Evolutionary conservation across 2,797 vertebrate genomes (phyloP), one percentile per base, ranked within the genome.

Genomic region (Galago senegalensis): DNA sequence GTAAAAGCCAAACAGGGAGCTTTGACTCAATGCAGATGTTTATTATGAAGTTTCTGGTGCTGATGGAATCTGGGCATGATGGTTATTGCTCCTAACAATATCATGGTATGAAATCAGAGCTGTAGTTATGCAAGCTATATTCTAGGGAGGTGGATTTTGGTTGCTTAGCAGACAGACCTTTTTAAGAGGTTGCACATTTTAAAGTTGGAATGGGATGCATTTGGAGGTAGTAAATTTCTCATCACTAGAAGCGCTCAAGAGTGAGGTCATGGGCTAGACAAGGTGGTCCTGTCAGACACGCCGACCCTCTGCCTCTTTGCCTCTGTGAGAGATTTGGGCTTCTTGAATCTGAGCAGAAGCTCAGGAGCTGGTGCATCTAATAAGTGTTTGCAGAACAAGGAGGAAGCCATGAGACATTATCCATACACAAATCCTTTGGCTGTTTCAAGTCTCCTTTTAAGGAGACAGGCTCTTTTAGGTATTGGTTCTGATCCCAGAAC

Each of bases 11-110:
- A 80, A 49, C 21, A 75, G 65, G 46, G 56, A 65, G 20, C 23
- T 92, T 93, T 94, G 87, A 92, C 46, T 96, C 89, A 92, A 77
- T 46, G 58, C 89, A 94, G 89, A 95, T 96, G 89, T 97, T 96
- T 97, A 96, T 94, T 96, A 63, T 86, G 67, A 70, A 79, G n/a
- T 93, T 95, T 89, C 79, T 83, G 31, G 60, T 79, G 43, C 53
- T 91, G 77, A 90, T 92, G 70, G 95, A 93, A 89, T 61, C 84
- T 31, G 43, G 69, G 56, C 53, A 12, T 37, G 60, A 65, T 61
- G 31, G 34, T 79, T 73, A 76, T 67, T 86, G 75, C 53, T 87
- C 81, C 73, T 46, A 87, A 89, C 13, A 82, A 53, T 18, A 69
- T 79, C 70, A 27, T 7, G 29, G 61, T 9, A 72, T 58, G 25